Evolutionary conservation across 2,797 vertebrate species (phyloP).

Genomic region (Tragopan temminckii): DNA sequence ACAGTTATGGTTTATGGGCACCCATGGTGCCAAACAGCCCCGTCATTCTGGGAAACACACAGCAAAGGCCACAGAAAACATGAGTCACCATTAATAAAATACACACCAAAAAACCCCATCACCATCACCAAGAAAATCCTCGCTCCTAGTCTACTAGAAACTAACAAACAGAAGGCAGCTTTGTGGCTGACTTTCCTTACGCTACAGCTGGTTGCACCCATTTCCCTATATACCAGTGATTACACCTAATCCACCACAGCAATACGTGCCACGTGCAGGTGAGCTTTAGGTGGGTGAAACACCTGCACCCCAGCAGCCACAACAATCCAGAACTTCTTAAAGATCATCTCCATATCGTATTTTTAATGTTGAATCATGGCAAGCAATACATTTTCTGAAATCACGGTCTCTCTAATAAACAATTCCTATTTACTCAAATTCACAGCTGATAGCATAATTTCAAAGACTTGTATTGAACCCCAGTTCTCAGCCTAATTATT

Average conservation of each 20-base stretch:
- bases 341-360: neutral
- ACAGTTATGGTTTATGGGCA: neutral
- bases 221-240: neutral
- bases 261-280: neutral
- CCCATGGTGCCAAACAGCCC: neutral
- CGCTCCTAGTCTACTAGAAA: neutral
- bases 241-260: slow-evolving; percentile 36
- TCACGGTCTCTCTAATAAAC: slow-evolving; percentile 9
- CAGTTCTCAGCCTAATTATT: slow-evolving; percentile 41
- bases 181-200: neutral
- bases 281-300: slow-evolving; percentile 2
- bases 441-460: neutral
- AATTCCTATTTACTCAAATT: slow-evolving; percentile 32
- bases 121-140: neutral
- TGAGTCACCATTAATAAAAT: slow-evolving; percentile 64
- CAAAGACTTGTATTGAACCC: slow-evolving; percentile 22
- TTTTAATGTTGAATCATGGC: neutral
- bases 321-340: neutral
- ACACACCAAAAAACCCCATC: rapidly evolving
- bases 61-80: slow-evolving; percentile 54
- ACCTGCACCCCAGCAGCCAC: neutral
- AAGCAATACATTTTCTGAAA: slow-evolving; percentile 12
- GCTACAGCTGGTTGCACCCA: neutral
- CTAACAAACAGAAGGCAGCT: slow-evolving; percentile 53
- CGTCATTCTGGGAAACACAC: slow-evolving; percentile 27